These are phyloP conservation scores for Tenthredo distinguenda DNA, from an alignment of 2,888 invertebrate species.

Conservation along the genomic window DNA sequence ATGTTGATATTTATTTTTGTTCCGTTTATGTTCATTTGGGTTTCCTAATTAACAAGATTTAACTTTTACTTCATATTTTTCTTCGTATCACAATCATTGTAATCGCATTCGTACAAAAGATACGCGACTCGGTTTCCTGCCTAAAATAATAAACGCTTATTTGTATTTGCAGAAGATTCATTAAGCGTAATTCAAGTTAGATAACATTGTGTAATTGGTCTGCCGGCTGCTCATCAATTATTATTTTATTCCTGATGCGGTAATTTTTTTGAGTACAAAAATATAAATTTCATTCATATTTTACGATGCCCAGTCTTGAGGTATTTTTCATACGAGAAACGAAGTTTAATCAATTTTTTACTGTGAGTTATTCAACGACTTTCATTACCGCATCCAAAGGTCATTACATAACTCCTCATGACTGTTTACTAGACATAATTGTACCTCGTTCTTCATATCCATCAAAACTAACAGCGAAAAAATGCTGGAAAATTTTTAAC, in stretches of 20 bases:
- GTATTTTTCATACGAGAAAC: neutral
- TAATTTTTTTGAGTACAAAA: neutral
- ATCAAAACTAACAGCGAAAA: neutral
- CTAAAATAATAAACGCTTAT: neutral
- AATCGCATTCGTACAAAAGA: neutral
- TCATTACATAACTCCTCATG: neutral
- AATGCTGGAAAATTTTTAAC: neutral
- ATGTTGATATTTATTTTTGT: neutral
- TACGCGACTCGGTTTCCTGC: neutral
- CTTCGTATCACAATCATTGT: neutral
- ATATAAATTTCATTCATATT: neutral
- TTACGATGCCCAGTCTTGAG: neutral
- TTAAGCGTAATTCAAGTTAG: neutral
- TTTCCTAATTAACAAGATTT: neutral
- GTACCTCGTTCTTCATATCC: neutral
- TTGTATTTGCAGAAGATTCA: constrained; percentile 13
- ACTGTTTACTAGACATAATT: neutral
- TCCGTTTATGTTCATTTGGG: neutral
- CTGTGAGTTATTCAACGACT: neutral
- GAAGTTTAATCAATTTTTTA: neutral
- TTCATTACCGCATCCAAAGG: neutral
- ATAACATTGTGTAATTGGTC: constrained; percentile 27
- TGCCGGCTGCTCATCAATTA: neutral
- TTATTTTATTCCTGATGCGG: neutral
- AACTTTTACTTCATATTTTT: neutral